A percentile compares a stretch with the other conserved stretches of the same genome.
Evolutionary conservation across 1,140 invertebrate species (phyloP).

Genomic region (Heterodera carotae): DNA sequence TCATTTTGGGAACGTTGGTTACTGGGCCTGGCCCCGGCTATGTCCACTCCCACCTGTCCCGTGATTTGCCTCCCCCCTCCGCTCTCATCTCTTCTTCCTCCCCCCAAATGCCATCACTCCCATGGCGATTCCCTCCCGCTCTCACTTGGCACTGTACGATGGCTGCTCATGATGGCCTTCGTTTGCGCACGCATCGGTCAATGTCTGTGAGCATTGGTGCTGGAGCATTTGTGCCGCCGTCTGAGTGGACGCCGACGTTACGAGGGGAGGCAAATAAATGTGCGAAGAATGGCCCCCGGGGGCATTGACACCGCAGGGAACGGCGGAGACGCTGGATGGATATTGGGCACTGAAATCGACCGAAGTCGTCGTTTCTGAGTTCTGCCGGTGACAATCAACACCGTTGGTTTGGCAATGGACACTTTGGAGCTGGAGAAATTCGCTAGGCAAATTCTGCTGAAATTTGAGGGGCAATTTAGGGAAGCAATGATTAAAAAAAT

Average conservation of each 20-base stretch:
- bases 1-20: too few relatives aligned
- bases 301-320: background rate
- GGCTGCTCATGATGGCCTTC: too few relatives aligned
- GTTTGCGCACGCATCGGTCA: background rate
- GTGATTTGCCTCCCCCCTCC: too few relatives aligned
- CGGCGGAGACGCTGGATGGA: background rate
- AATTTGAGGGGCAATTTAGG: background rate
- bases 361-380: background rate
- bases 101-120: too few relatives aligned
- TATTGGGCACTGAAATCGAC: background rate
- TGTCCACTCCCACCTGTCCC: too few relatives aligned
- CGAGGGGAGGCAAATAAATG: conserved; percentile 8
- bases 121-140: too few relatives aligned
- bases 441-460: background rate
- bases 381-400: background rate
- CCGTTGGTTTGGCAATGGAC: background rate
- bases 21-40: too few relatives aligned
- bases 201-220: conserved; percentile 1
- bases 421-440: background rate
- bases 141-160: background rate
- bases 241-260: background rate
- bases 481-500: background rate
- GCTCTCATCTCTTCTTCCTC: too few relatives aligned
- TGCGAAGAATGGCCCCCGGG: background rate
- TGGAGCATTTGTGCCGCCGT: conserved; percentile 5